Conservation (phyloP, 1,140 invertebrate species). For the Cherax quadricarinatus region DNA sequence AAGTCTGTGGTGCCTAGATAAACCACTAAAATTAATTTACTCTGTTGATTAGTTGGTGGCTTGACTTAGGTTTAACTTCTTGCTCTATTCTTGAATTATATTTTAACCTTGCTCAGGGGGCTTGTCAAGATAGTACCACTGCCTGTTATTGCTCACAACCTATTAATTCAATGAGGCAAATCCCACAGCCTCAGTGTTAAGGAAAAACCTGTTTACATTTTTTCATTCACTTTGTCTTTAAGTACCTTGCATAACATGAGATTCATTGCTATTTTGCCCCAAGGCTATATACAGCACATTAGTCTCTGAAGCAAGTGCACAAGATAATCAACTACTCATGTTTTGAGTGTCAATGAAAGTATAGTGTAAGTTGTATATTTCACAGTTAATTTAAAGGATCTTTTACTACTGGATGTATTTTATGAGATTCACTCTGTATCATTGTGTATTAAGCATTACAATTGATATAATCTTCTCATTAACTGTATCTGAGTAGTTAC, state of each 20-base stretch:
- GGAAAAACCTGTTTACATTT: background rate
- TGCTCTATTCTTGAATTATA: background rate
- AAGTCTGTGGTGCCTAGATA: background rate
- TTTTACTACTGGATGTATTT: background rate
- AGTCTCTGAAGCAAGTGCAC: background rate
- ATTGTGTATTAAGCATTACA: constrained; percentile 21
- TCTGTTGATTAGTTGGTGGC: background rate
- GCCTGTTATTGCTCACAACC: background rate
- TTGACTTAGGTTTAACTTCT: background rate
- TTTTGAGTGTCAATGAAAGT: background rate
- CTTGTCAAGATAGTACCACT: background rate
- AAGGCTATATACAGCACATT: background rate
- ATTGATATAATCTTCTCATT: background rate
- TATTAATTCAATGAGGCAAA: constrained; percentile 4
- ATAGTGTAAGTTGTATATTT: background rate
- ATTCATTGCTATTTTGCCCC: background rate
- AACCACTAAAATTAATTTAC: background rate
- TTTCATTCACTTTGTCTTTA: background rate
- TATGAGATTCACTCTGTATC: constrained; percentile 9
- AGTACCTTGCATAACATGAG: background rate
- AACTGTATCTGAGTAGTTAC: background rate
- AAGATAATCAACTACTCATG: background rate
- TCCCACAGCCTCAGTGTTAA: background rate
- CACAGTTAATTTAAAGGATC: background rate
- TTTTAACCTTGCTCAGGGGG: background rate